A percentile compares a stretch with the other conserved stretches of the same genome.
Conservation (phyloP, 1,140 invertebrate species). For the Leptinotarsa lineolata region DNA sequence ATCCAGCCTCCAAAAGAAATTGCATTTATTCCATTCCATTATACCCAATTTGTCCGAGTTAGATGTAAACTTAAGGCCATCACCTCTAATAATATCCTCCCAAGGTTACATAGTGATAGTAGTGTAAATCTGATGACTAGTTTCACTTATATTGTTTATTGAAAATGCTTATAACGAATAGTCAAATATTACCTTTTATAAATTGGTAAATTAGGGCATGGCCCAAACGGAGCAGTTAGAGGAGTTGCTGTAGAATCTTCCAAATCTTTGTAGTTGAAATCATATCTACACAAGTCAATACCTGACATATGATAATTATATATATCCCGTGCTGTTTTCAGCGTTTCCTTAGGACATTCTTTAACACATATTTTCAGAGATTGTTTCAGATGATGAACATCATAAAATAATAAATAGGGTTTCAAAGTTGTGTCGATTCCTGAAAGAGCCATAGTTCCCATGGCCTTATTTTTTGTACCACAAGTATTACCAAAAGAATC, state of each 20-base stretch:
- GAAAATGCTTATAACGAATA: not conserved
- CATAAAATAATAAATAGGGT: slow-evolving; percentile 83
- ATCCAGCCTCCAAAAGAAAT: no score
- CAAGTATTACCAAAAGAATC: slow-evolving; percentile 97
- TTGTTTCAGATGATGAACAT: slow-evolving; percentile 73
- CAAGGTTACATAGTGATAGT: no score
- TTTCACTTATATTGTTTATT: no score
- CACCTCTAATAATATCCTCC: no score
- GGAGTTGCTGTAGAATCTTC: slow-evolving; percentile 39
- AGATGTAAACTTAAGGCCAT: no score
- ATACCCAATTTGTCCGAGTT: no score
- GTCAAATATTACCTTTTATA: slow-evolving; percentile 62
- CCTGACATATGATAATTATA: slow-evolving; percentile 72
- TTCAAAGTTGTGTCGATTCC: slow-evolving; percentile 81
- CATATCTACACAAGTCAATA: slow-evolving; percentile 75
- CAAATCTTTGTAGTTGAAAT: slow-evolving; percentile 65
- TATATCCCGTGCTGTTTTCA: slow-evolving; percentile 70
- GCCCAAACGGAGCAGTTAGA: slow-evolving; percentile 66
- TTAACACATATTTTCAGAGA: slow-evolving; percentile 89
- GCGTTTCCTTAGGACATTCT: slow-evolving; percentile 74
- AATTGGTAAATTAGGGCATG: slow-evolving; percentile 74
- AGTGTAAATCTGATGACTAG: no score
- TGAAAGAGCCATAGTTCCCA: slow-evolving; percentile 74
- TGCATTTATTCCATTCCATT: no score
- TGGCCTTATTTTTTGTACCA: slow-evolving; percentile 75